Conservation (phyloP, 2,113 vertebrate species). For the Mobula hypostoma region DNA sequence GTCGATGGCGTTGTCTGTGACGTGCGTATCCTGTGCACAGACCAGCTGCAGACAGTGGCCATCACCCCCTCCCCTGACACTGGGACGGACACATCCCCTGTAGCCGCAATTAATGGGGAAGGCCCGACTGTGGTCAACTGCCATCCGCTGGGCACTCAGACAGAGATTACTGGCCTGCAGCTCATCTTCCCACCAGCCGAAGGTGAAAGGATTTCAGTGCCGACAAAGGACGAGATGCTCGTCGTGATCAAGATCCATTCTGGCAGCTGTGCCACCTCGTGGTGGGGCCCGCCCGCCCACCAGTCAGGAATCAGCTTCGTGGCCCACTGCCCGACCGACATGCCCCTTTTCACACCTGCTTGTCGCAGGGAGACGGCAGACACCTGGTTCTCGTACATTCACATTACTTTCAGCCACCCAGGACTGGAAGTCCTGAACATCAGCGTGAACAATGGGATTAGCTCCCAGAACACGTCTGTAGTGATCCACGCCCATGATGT, state of each 20-base stretch:
- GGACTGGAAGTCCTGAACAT: constrained; percentile 49
- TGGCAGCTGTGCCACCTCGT: constrained; percentile 50
- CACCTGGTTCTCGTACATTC: constrained; percentile 55
- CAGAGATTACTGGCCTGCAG: constrained; percentile 44
- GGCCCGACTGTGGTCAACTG: neutral
- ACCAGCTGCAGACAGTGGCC: constrained; percentile 43
- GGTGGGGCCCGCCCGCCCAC: constrained; percentile 56
- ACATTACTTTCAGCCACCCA: constrained; percentile 44
- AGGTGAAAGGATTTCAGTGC: constrained; percentile 51
- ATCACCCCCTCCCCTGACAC: constrained; percentile 40
- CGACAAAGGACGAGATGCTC: constrained; percentile 45
- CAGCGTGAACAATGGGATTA: constrained; percentile 46
- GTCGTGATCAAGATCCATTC: constrained; percentile 52
- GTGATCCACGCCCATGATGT: constrained; percentile 49
- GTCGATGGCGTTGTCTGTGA: constrained; percentile 61
- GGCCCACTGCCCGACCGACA: constrained; percentile 50
- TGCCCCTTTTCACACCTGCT: constrained; percentile 40
- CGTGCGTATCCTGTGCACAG: constrained; percentile 55
- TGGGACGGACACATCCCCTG: constrained; percentile 39
- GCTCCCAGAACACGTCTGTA: constrained; percentile 50
- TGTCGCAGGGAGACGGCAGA: constrained; percentile 47
- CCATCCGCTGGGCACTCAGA: neutral
- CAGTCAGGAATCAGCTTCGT: constrained; percentile 49
- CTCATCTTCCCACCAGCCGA: constrained; percentile 52
- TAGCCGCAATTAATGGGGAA: constrained; percentile 38